Percentiles rank a stretch among this genome's conserved stretches.
Conservation (phyloP, 2,888 invertebrate species). For the Siphlonurus alternatus region DNA sequence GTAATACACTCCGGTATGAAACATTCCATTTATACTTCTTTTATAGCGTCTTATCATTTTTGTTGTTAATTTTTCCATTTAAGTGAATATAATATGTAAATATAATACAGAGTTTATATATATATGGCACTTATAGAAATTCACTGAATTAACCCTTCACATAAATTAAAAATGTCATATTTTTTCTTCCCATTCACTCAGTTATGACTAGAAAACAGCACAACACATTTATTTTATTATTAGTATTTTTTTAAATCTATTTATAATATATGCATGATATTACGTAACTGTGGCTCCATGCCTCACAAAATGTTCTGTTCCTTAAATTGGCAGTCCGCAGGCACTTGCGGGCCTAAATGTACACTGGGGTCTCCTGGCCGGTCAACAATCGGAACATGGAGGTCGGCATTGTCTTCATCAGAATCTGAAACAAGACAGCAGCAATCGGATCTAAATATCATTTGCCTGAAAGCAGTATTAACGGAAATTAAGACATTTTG, state of each 20-base stretch:
- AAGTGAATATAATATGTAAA: not conserved
- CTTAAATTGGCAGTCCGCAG: not conserved
- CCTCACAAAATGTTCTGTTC: not conserved
- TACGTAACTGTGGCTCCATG: not conserved
- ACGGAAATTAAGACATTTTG: no score
- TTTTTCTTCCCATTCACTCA: not conserved
- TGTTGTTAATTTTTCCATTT: not conserved
- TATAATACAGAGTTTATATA: not conserved
- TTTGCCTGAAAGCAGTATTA: no score
- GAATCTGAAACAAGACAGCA: constrained; percentile 59
- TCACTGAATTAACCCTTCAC: not conserved
- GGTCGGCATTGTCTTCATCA: constrained; percentile 99
- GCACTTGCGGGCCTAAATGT: no score
- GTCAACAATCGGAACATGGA: constrained; percentile 98
- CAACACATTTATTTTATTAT: not conserved
- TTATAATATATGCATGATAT: not conserved
- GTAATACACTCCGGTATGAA: not conserved
- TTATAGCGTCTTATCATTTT: not conserved
- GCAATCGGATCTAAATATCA: no score
- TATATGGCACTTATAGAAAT: not conserved
- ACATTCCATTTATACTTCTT: no score
- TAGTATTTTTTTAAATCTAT: no score
- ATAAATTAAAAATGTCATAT: not conserved
- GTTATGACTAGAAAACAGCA: not conserved
- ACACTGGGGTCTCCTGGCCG: constrained; percentile 98